Conservation (phyloP, 2,888 invertebrate species). For the Stictocephala bisonia region DNA sequence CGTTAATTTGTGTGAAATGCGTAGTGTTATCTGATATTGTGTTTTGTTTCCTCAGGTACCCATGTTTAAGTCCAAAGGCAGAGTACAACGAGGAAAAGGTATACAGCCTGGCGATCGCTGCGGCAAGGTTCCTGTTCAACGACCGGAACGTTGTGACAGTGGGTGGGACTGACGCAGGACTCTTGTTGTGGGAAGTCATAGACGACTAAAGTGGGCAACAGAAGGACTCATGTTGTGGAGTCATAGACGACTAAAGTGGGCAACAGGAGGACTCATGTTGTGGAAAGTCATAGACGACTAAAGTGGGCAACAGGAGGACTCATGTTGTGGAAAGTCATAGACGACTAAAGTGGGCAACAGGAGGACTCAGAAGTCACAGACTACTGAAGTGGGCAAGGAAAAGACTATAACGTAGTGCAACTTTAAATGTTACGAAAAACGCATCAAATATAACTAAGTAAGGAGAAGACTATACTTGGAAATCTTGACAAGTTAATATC, state of each 20-base stretch:
- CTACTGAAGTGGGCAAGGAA: too few species aligned
- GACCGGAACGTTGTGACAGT: constrained; percentile 87
- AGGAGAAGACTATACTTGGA: too few species aligned
- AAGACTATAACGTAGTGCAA: too few species aligned
- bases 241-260: not conserved
- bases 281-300: constrained; percentile 71
- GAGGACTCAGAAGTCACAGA: too few species aligned
- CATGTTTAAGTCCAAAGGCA: constrained; percentile 85
- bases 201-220: constrained; percentile 71
- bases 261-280: constrained; percentile 72
- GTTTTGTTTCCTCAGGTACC: too few species aligned
- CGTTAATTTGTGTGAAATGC: too few species aligned
- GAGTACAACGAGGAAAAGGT: constrained; percentile 91
- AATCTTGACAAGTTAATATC: too few species aligned
- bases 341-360: not conserved
- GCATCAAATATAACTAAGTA: too few species aligned
- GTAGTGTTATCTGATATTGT: too few species aligned
- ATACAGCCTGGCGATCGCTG: constrained; percentile 84
- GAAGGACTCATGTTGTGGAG: not conserved
- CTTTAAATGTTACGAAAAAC: too few species aligned
- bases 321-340: not conserved
- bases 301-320: not conserved
- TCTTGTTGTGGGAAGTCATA: constrained; percentile 92
- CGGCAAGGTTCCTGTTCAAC: constrained; percentile 85
- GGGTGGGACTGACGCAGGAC: constrained; percentile 88